Percentiles rank a stretch among this genome's conserved stretches.
These are phyloP conservation scores for Timema podura DNA, from an alignment of 2,888 invertebrate species.

Conservation along the genomic window DNA sequence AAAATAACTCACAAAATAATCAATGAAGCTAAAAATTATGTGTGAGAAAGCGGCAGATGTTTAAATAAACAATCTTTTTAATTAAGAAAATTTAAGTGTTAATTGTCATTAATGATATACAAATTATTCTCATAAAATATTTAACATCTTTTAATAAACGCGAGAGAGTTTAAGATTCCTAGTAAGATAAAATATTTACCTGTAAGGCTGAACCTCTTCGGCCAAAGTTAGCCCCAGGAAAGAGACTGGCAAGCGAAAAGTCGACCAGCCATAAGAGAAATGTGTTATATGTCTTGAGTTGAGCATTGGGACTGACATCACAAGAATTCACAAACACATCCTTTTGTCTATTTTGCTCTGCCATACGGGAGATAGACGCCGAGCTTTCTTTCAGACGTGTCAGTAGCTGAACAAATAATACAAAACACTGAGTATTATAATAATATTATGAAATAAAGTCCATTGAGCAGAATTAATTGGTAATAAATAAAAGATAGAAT, in stretches of 20 bases:
- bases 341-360: constrained; percentile 23
- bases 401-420: constrained; percentile 37
- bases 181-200: constrained; percentile 35
- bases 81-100: no score
- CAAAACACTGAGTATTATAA: background rate
- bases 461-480: no score
- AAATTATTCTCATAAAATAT: no score
- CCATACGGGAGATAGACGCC: constrained; percentile 22
- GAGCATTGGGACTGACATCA: constrained; percentile 10
- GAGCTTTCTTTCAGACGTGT: constrained; percentile 51
- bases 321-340: background rate
- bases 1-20: no score
- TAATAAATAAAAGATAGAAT: no score
- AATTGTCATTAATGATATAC: no score
- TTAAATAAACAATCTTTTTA: no score
- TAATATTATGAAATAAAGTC: no score
- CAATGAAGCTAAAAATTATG: no score
- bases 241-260: constrained; percentile 54
- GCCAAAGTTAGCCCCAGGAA: constrained; percentile 59
- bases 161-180: background rate
- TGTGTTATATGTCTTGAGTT: constrained; percentile 41
- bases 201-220: constrained; percentile 57
- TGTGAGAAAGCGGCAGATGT: no score
- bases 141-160: background rate
- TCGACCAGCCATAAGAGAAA: constrained; percentile 51